Percentiles rank a stretch among this genome's conserved stretches.
These are phyloP conservation scores for Cyprinodon tularosa DNA, from an alignment of 2,113 vertebrate species.

Conservation along the genomic window DNA sequence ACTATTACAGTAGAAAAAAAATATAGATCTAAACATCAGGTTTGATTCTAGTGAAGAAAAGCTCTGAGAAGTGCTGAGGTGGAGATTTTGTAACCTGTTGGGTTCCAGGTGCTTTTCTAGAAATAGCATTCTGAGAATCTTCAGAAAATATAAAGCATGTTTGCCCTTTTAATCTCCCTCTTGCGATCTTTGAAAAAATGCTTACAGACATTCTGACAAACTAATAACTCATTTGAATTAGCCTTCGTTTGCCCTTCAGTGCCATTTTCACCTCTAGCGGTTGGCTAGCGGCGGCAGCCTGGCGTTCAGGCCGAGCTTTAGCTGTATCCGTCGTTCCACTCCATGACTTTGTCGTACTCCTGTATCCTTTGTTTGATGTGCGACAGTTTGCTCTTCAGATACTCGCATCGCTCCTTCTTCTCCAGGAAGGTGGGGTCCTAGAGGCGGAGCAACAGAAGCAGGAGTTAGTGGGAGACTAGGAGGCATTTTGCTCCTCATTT, in stretches of 20 bases:
- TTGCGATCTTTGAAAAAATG: background rate
- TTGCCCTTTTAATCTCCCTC: background rate
- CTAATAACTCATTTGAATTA: background rate
- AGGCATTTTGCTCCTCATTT: background rate
- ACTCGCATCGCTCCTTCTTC: conserved; percentile 98
- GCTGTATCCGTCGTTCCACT: conserved; percentile 86
- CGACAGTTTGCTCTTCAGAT: conserved; percentile 96
- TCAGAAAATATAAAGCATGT: background rate
- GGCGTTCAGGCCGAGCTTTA: conserved; percentile 27
- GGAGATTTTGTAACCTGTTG: background rate
- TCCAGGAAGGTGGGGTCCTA: conserved; percentile 96
- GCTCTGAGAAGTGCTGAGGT: background rate
- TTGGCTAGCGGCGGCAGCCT: background rate
- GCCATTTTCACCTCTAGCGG: background rate
- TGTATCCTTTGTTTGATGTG: conserved; percentile 98
- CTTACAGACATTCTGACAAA: background rate
- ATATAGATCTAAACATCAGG: background rate
- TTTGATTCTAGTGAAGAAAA: background rate
- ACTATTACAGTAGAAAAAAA: background rate
- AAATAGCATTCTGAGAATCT: background rate
- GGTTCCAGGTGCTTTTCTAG: background rate
- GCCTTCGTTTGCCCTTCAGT: background rate
- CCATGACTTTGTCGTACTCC: conserved; percentile 96
- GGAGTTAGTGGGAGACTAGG: background rate
- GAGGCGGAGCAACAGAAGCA: conserved; percentile 12